Conservation (phyloP, 2,888 invertebrate species). For the Lepidocyrtoides sp. region DNA sequence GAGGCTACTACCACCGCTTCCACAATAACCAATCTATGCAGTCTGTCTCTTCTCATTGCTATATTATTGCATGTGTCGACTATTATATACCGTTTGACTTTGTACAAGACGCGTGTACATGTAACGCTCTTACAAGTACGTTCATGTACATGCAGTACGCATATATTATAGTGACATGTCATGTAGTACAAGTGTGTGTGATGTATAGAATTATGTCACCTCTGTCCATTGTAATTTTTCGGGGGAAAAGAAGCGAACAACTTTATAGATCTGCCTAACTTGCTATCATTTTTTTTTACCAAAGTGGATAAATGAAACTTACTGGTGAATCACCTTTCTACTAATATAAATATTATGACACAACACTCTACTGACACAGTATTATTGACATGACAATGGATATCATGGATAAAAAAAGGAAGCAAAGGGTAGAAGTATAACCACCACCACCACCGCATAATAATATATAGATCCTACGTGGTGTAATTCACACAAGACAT, state of each 20-base stretch:
- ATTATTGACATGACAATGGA: constrained; percentile 64
- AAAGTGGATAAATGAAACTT: not conserved
- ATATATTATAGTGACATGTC: not conserved
- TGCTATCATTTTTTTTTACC: not conserved
- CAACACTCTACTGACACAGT: constrained; percentile 78
- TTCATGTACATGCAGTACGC: not conserved
- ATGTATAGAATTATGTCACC: not conserved
- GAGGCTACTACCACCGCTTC: constrained; percentile 27
- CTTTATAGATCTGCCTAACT: no score
- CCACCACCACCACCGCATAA: constrained; percentile 28
- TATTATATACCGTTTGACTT: constrained; percentile 4
- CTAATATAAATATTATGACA: constrained; percentile 60
- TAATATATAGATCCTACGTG: constrained; percentile 54
- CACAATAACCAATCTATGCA: constrained; percentile 45
- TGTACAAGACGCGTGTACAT: not conserved
- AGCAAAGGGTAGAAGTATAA: not conserved
- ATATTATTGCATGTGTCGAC: constrained; percentile 18
- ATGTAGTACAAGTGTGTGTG: not conserved
- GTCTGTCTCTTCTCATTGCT: constrained; percentile 10
- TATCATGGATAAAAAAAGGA: not conserved
- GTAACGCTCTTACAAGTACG: not conserved
- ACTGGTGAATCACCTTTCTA: constrained; percentile 2
- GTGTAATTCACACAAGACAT: constrained; percentile 74
- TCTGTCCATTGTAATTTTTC: not conserved
- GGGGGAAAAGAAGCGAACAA: not conserved